Evolutionary conservation across 2,888 invertebrate species (phyloP).

Genomic region (Uloborus plumipes): DNA sequence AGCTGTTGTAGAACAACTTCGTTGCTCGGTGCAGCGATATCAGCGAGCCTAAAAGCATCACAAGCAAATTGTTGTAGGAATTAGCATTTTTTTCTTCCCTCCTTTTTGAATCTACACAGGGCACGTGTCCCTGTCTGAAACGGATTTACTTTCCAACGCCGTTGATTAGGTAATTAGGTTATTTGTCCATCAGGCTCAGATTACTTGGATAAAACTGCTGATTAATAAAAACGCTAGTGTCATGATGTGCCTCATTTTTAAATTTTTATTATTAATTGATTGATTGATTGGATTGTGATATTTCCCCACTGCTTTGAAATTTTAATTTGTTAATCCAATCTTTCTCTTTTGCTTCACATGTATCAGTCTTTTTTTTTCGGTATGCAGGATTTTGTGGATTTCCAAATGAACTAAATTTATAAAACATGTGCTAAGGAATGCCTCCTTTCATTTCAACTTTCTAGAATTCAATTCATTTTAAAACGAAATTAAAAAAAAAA

Average conservation of each 20-base stretch:
- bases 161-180: conserved; percentile 58
- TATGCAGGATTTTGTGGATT: too few species aligned
- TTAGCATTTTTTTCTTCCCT: conserved; percentile 48
- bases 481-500: too few species aligned
- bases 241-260: conserved; percentile 15
- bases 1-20: conserved; percentile 53
- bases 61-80: conserved; percentile 56
- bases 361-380: not conserved
- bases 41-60: conserved; percentile 21
- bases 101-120: conserved; percentile 9
- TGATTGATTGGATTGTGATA: not conserved
- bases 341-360: not conserved
- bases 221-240: conserved; percentile 22
- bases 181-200: conserved; percentile 53
- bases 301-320: not conserved
- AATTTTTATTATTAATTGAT: not conserved
- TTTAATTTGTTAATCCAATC: not conserved
- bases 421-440: too few species aligned
- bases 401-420: too few species aligned
- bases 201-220: conserved; percentile 24
- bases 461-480: too few species aligned
- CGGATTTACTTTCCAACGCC: conserved; percentile 20
- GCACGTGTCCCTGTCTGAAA: conserved; percentile 39
- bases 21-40: conserved; percentile 6
- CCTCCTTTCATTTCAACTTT: too few species aligned